Percentiles rank a stretch among this genome's conserved stretches.
phyloP scores from a whole-genome alignment of 2,888 invertebrate genomes.

The Lymantria dispar region DNA sequence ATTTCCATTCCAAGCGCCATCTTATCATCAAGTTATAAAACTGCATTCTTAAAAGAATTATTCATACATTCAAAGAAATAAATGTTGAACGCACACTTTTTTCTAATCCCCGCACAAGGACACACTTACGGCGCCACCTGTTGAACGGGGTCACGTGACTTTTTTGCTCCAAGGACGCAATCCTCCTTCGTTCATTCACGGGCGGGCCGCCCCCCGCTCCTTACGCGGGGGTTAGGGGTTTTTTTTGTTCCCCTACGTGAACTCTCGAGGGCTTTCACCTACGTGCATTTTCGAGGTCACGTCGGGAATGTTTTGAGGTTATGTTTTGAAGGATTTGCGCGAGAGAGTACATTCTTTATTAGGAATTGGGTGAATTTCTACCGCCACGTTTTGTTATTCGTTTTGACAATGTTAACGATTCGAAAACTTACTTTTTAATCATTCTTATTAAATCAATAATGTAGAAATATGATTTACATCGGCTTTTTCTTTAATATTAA shows the following conservation, averaged over 20 bases:
- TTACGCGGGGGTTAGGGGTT: constrained; percentile 72
- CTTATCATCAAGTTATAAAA: constrained; percentile 1
- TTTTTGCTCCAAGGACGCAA: constrained; percentile 81
- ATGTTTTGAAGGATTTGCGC: constrained; percentile 63
- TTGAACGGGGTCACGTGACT: constrained; percentile 79
- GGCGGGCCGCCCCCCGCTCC: constrained; percentile 72
- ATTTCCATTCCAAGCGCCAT: background rate
- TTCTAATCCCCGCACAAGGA: constrained; percentile 73
- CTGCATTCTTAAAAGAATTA: constrained; percentile 23
- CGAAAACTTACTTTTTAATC: no score
- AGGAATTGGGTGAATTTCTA: constrained; percentile 50
- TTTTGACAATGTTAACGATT: background rate
- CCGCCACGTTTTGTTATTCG: background rate
- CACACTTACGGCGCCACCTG: constrained; percentile 78
- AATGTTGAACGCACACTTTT: constrained; percentile 44
- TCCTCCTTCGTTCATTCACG: constrained; percentile 82
- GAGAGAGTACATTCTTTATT: constrained; percentile 24
- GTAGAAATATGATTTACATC: no score
- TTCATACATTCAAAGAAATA: constrained; percentile 8
- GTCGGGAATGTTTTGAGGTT: constrained; percentile 73
- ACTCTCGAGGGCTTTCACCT: constrained; percentile 80
- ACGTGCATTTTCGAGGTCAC: constrained; percentile 82
- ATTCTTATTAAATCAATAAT: no score
- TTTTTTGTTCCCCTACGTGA: constrained; percentile 79
- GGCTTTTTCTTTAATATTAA: no score